These are phyloP conservation scores for Eristalis arbustorum DNA, from an alignment of 2,888 invertebrate species.

Conservation along the genomic window DNA sequence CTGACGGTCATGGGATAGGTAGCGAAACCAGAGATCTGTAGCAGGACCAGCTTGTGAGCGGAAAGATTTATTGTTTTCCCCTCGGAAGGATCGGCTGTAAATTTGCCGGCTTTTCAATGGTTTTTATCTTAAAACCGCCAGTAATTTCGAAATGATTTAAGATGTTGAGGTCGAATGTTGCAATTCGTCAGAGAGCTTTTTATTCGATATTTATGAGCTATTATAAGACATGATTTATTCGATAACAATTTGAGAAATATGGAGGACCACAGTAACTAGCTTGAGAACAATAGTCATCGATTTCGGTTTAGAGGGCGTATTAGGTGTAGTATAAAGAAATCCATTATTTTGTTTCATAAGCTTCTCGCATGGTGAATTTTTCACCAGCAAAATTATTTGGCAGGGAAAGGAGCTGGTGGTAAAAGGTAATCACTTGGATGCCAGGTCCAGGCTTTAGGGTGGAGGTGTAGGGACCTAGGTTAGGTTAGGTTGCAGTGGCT, in stretches of 20 bases:
- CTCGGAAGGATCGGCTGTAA: slow-evolving; percentile 14
- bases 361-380: no score
- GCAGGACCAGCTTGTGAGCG: neutral
- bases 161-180: neutral
- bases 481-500: no score
- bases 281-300: no score
- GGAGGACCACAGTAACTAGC: no score
- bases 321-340: no score
- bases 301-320: no score
- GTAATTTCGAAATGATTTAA: slow-evolving; percentile 24
- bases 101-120: neutral
- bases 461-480: no score
- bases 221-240: slow-evolving; percentile 4
- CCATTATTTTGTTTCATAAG: no score
- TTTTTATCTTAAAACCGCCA: slow-evolving; percentile 5
- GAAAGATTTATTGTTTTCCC: slow-evolving; percentile 32
- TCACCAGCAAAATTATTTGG: no score
- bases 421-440: no score
- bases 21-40: neutral
- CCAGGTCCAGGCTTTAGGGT: no score
- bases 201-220: slow-evolving; percentile 9
- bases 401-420: no score
- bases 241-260: neutral
- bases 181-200: slow-evolving; percentile 27
- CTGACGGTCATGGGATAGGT: slow-evolving; percentile 13